A percentile compares a stretch with the other conserved stretches of the same genome.
These are phyloP conservation scores for Halictus rubicundus DNA, from an alignment of 1,140 invertebrate genomes.

Conservation along the genomic window DNA sequence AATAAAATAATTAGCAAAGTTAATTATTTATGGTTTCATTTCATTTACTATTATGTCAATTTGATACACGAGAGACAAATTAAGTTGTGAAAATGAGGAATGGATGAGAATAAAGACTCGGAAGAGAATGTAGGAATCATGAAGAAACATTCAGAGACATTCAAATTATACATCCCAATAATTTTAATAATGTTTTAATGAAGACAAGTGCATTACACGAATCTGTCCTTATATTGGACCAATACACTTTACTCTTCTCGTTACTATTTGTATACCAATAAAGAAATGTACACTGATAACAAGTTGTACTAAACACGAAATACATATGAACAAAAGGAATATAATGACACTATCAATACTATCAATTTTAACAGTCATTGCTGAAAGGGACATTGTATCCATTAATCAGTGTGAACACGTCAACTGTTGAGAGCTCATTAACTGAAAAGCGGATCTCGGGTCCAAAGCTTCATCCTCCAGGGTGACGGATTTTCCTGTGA, in stretches of 20 bases:
- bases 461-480: constrained; percentile 88
- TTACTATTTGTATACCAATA: constrained; percentile 6
- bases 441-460: constrained; percentile 62
- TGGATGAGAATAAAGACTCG: too few species aligned
- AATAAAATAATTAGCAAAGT: too few species aligned
- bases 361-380: constrained; percentile 11
- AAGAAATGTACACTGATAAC: constrained; percentile 8
- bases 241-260: constrained; percentile 10
- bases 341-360: constrained; percentile 14
- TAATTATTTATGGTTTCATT: too few species aligned
- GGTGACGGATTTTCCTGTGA: constrained; percentile 89
- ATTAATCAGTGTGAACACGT: not conserved
- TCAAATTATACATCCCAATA: not conserved
- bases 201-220: constrained; percentile 23
- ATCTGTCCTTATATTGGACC: not conserved
- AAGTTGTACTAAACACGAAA: constrained; percentile 12
- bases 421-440: not conserved
- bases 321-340: constrained; percentile 5
- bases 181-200: constrained; percentile 17
- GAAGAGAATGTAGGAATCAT: too few species aligned
- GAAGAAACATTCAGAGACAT: too few species aligned
- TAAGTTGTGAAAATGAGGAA: too few species aligned
- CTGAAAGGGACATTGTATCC: not conserved
- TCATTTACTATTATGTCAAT: too few species aligned
- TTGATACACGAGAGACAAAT: too few species aligned